Evolutionary conservation across 2,888 invertebrate genomes (phyloP).

Genomic region (Protophormia terraenovae): DNA sequence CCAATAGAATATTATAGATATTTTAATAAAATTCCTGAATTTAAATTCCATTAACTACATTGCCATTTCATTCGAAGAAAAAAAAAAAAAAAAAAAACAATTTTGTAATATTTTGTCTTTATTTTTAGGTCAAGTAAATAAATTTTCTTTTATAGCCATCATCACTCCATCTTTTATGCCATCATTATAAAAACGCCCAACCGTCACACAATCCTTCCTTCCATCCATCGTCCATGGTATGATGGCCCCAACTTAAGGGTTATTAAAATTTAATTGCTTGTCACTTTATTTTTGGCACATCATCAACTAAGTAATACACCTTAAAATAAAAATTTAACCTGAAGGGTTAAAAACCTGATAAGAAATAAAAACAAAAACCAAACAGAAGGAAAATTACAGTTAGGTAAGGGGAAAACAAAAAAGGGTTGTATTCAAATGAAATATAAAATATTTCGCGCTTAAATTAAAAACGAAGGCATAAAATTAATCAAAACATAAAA

Average conservation of each 20-base stretch:
- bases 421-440: slow-evolving; percentile 59
- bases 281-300: slow-evolving; percentile 68
- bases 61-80: background rate
- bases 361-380: background rate
- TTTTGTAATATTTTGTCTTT: background rate
- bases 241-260: slow-evolving; percentile 46
- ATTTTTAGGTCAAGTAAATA: slow-evolving; percentile 61
- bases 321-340: slow-evolving; percentile 56
- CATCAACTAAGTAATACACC: slow-evolving; percentile 61
- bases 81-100: background rate
- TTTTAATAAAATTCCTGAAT: background rate
- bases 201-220: background rate
- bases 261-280: slow-evolving; percentile 69
- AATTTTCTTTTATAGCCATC: slow-evolving; percentile 14
- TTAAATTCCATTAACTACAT: slow-evolving; percentile 17
- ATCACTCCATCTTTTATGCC: slow-evolving; percentile 7
- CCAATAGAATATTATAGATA: background rate
- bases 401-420: slow-evolving; percentile 23
- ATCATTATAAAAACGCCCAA: background rate
- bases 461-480: slow-evolving; percentile 58
- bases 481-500: slow-evolving; percentile 55
- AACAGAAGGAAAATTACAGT: background rate
- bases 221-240: background rate
- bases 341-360: slow-evolving; percentile 48
- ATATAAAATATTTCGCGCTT: slow-evolving; percentile 57